Evolutionary conservation across 2,888 invertebrate genomes (phyloP).

Genomic region (Cephonodes hylas): DNA sequence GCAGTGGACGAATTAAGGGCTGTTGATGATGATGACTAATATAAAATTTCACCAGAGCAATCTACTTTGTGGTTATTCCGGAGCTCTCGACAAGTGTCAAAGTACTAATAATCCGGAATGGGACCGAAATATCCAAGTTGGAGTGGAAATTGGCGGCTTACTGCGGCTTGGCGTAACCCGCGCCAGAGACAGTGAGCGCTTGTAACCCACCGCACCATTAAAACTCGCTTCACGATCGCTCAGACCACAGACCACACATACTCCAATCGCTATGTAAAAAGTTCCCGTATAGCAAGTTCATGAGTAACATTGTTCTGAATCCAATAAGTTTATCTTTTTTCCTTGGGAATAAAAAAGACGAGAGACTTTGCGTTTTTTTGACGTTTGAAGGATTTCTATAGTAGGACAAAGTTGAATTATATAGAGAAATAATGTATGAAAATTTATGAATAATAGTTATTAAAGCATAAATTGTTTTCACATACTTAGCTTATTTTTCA

Average conservation of each 20-base stretch:
- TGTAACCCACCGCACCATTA: constrained; percentile 11
- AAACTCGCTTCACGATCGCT: neutral
- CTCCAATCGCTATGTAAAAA: neutral
- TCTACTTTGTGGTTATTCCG: neutral
- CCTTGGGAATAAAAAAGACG: no score
- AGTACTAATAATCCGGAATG: neutral
- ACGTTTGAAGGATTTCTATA: no score
- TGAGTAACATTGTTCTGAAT: neutral
- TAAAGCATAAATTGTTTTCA: no score
- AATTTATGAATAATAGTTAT: no score
- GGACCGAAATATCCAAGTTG: neutral
- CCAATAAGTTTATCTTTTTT: no score
- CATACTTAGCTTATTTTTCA: no score
- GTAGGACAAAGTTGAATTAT: no score
- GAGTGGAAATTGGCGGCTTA: neutral
- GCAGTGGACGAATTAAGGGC: no score
- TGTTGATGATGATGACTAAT: no score
- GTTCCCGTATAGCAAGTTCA: neutral
- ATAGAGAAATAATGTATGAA: no score
- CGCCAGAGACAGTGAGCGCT: neutral
- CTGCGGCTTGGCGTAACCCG: neutral
- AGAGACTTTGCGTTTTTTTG: no score
- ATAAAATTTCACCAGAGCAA: neutral
- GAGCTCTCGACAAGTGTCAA: neutral
- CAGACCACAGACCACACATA: neutral